Evolutionary conservation across 2,888 invertebrate genomes (phyloP), one percentile per base, ranked within the genome.

Genomic region (Drosophila mimetica): DNA sequence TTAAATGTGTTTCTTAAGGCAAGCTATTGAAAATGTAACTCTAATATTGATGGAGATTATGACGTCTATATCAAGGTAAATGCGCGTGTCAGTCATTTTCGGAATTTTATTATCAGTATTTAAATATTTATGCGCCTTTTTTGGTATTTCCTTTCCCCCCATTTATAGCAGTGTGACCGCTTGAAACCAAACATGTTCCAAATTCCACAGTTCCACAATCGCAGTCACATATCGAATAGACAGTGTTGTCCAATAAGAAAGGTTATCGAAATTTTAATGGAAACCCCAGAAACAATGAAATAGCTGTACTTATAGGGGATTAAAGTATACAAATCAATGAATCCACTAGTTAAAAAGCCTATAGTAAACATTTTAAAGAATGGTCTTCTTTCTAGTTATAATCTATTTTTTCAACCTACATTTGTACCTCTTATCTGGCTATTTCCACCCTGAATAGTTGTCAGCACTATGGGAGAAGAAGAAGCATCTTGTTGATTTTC

Each of bases 401-500:
- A 11, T 1, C 7, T 28, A 28, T 28, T 28, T 30, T 4, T 11
- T 28, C 7, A 0, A 1, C 6, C 4, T 25, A 25, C 7, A 0
- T 25, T 7, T 25, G 25, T 30, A 4, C 6, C 1, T 0, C 6
- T 2, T 5, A 52, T 41, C 52, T 41, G n/a, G 41, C 42, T 41
- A 20, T 8, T 30, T 32, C 6, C 0, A 1, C 4, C 13, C 25
- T 13, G 2, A 25, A 8, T 11, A 51, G 25, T 36, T 20, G 20
- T 2, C 51, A 55, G 4, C 55, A 25, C 55, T 55, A 18, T 13
- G 9, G 8, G 9, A 9, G 34, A 55, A 60, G 59, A 59, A 55
- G 59, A 60, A 60, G 60, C 58, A 60, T 37, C 75, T 72, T 78
- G 66, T 80, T 74, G 46, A 60, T 66, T 64, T 67, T 72, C 71